Base-by-base conservation (phyloP, 2,888 invertebrate species). In the Amiota communis region DNA sequence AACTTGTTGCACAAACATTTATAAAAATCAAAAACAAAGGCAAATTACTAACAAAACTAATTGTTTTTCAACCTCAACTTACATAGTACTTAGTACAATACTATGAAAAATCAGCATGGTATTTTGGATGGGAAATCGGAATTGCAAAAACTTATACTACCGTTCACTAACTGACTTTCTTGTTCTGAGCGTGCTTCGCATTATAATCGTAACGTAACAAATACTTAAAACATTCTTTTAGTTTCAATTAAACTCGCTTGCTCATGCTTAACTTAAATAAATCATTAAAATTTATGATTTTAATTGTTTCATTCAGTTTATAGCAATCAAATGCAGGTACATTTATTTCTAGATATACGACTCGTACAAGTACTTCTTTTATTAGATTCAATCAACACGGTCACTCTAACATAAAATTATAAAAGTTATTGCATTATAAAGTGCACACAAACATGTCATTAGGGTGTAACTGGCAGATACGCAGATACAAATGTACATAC, bases 221-320 rank as follows among this genome's bases (percentile, higher is more conserved):
- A 36, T 36, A 36, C 36, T 36, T 36, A 2, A 36, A 36, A 36
- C 36, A 36, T 36, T 36, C 36, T 36, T 36, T 4, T 4, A 36
- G 36, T 36, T 36, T 36, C 36, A 36, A 36, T 36, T 36, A 6
- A 36, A 36, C 36, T 36, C 6, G 8, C 36, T 36, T 36, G 36
- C 20, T 20, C 59, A 59, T 56, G 59, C 17, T 78, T 71, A 57
- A 75, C 70, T 75, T 72, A 85, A 83, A 84, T 85, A 83, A 83
- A 83, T 85, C 84, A 83, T 85, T 84, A 85, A 80, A 85, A 84
- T 84, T 85, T 83, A 83, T 83, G 85, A 84, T 84, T 81, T 85
- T 83, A 85, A 83, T 83, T 84, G 85, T 69, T 81, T 77, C 36
- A 36, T 36, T 36, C 77, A 77, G 85, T 80, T 83, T 84, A 83